phyloP scores from a whole-genome alignment of 2,888 invertebrate species.

The Athetis lepigone region DNA sequence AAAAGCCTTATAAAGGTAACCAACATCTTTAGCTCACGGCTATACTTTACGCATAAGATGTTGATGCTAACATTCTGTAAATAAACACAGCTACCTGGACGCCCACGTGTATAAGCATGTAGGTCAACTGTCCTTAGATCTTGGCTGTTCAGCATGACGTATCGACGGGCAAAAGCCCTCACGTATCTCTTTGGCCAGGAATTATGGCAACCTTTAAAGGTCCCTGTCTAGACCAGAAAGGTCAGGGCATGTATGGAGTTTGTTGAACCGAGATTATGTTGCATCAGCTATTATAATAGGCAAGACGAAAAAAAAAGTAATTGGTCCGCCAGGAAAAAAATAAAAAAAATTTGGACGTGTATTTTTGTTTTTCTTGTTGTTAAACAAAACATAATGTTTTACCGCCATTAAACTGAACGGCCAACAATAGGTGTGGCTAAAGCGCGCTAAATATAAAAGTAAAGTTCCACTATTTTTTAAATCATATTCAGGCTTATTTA shows the following conservation, averaged over 20 bases:
- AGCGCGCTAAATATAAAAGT: too few relatives aligned
- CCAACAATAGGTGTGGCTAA: too few relatives aligned
- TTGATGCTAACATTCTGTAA: slow-evolving; percentile 28
- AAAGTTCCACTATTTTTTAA: too few relatives aligned
- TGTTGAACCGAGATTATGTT: not conserved
- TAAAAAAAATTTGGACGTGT: too few relatives aligned
- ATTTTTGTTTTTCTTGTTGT: too few relatives aligned
- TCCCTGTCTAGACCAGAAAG: slow-evolving; percentile 16
- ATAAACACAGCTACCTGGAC: slow-evolving; percentile 26
- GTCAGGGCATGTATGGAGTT: slow-evolving; percentile 1
- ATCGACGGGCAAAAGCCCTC: not conserved
- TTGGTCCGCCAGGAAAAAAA: too few relatives aligned
- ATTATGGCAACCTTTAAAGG: slow-evolving; percentile 38
- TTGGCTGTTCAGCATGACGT: slow-evolving; percentile 35
- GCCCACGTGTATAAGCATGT: slow-evolving; percentile 12
- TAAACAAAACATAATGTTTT: too few relatives aligned
- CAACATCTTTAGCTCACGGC: slow-evolving; percentile 22
- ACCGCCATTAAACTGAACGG: too few relatives aligned
- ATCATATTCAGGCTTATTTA: too few relatives aligned
- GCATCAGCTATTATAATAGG: not conserved
- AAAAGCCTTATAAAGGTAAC: too few relatives aligned
- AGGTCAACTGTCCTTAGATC: slow-evolving; percentile 32
- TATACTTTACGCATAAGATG: slow-evolving; percentile 38
- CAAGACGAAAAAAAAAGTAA: too few relatives aligned
- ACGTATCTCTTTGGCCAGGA: not conserved